Conservation (phyloP, 2,113 vertebrate species). For the Antidorcas marsupialis region DNA sequence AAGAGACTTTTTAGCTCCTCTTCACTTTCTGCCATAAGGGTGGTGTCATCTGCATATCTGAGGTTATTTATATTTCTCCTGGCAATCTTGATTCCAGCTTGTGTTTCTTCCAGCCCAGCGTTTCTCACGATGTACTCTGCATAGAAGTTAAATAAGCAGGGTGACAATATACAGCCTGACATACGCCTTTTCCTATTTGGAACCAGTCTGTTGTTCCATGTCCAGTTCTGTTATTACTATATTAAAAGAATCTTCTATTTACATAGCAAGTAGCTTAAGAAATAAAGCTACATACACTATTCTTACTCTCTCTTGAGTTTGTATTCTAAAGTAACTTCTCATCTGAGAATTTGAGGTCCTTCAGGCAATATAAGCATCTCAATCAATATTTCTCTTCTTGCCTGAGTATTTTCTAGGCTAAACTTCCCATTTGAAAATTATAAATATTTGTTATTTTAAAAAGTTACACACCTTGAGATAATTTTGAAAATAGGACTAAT, state of each 20-base stretch:
- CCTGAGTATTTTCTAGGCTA: not conserved
- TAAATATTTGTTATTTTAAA: not conserved
- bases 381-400: not conserved
- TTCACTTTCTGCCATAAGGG: no score
- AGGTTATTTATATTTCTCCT: no score
- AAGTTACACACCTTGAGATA: not conserved
- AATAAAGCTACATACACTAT: not conserved
- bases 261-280: not conserved
- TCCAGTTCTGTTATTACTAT: not conserved
- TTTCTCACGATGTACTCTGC: no score
- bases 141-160: no score
- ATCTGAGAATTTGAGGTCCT: not conserved
- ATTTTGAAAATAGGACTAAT: not conserved
- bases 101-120: no score
- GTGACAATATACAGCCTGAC: no score
- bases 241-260: constrained; percentile 18
- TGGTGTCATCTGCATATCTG: no score
- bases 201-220: no score
- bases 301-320: not conserved
- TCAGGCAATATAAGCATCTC: not conserved
- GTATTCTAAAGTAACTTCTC: not conserved
- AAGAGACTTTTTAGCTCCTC: no score
- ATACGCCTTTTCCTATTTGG: no score
- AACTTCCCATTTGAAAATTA: not conserved
- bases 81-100: no score